phyloP scores from a whole-genome alignment of 2,797 vertebrate genomes.

The Lagodon rhomboides region DNA sequence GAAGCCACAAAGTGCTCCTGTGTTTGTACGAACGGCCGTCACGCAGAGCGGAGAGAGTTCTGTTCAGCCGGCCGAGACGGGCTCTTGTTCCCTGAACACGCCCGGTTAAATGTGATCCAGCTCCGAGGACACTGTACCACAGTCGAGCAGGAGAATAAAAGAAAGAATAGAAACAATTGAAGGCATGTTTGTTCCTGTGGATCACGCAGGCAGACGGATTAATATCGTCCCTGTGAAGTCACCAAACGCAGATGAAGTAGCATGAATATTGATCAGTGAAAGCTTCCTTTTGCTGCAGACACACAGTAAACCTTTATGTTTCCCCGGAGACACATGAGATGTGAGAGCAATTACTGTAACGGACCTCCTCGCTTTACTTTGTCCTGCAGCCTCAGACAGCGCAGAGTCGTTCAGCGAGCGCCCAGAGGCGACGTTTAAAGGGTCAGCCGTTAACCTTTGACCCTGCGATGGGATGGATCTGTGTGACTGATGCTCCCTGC shows the following conservation, averaged over 20 bases:
- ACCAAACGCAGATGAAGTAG: not conserved
- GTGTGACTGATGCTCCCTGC: not conserved
- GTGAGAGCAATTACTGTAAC: conserved; percentile 31
- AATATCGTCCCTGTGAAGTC: not conserved
- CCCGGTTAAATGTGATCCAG: not conserved
- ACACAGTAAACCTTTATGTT: conserved; percentile 20
- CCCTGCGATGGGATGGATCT: conserved; percentile 28
- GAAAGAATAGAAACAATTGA: not conserved
- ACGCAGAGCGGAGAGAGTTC: not conserved
- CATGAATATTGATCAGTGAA: conserved; percentile 25
- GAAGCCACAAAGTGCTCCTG: conserved; percentile 13
- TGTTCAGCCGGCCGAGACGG: conserved; percentile 2
- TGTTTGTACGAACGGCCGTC: conserved; percentile 1
- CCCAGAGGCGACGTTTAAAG: conserved; percentile 17
- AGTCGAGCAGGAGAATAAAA: not conserved
- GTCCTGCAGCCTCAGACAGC: conserved; percentile 1
- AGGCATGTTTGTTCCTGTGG: not conserved
- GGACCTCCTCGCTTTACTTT: conserved; percentile 9
- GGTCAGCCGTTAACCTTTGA: conserved; percentile 53
- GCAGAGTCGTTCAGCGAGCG: conserved; percentile 1
- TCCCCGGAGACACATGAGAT: conserved; percentile 35
- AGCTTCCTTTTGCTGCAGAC: not conserved
- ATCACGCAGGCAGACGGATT: not conserved
- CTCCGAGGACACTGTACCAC: not conserved
- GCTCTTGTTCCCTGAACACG: not conserved